Evolutionary conservation across 2,113 vertebrate species (phyloP).

Genomic region (Otus sunia): DNA sequence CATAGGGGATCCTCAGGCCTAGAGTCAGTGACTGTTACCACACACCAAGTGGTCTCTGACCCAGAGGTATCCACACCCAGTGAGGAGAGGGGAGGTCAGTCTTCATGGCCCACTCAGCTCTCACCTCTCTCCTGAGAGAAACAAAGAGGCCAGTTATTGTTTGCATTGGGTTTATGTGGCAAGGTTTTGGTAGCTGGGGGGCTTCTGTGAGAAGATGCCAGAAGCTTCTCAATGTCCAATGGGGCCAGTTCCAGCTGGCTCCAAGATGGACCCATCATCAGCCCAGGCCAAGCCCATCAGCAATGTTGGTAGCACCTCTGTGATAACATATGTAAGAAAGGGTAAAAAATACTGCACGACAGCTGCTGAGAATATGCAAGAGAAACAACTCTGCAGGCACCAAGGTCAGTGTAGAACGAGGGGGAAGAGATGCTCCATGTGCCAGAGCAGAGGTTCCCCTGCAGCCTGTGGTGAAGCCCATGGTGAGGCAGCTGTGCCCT

Average conservation of each 20-base stretch:
- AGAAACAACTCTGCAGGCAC: not conserved
- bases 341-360: not conserved
- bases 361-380: not conserved
- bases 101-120: not conserved
- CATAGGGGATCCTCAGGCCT: not conserved
- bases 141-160: not conserved
- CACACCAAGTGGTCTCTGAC: not conserved
- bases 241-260: not conserved
- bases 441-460: not conserved
- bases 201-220: not conserved
- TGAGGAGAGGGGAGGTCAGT: not conserved
- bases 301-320: rapidly evolving
- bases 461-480: not conserved
- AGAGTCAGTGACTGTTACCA: not conserved
- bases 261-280: rapidly evolving
- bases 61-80: not conserved
- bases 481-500: not conserved
- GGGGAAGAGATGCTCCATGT: not conserved
- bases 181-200: not conserved
- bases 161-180: not conserved
- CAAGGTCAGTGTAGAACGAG: not conserved
- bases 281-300: not conserved
- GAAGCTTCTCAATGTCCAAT: not conserved
- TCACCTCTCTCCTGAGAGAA: not conserved
- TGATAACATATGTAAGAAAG: not conserved